A percentile compares a stretch with the other conserved stretches of the same genome.
Conservation (phyloP, 2,888 invertebrate species). For the Seira sanloemensis region DNA sequence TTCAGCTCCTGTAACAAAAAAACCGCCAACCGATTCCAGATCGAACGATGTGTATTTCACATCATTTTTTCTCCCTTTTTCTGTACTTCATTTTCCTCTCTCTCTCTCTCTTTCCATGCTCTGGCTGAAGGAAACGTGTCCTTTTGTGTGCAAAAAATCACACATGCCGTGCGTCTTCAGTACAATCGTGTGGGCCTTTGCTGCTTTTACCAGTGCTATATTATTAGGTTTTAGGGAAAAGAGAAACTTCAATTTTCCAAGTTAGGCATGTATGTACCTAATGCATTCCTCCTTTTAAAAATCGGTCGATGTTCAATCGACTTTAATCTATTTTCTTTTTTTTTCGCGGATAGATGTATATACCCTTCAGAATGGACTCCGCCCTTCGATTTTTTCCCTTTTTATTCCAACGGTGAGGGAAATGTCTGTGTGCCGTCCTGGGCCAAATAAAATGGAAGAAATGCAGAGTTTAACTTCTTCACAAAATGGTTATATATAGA, state of each 20-base stretch:
- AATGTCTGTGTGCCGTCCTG: too few relatives aligned
- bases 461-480: too few relatives aligned
- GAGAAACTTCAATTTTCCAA: not conserved
- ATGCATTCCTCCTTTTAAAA: not conserved
- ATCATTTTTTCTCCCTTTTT: not conserved
- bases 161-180: not conserved
- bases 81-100: too few relatives aligned
- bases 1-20: not conserved
- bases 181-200: not conserved
- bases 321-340: conserved; percentile 7
- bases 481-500: too few relatives aligned
- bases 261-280: not conserved
- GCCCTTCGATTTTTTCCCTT: not conserved
- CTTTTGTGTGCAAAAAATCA: conserved; percentile 5
- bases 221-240: not conserved
- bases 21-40: conserved; percentile 6
- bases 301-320: conserved; percentile 8
- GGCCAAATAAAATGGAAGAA: too few relatives aligned
- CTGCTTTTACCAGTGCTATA: not conserved
- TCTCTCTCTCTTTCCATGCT: not conserved
- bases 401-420: not conserved
- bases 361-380: not conserved
- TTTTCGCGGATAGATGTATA: not conserved
- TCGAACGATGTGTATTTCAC: conserved; percentile 13
- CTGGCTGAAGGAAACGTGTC: not conserved